These are phyloP conservation scores for Genyomyrus donnyi DNA, from an alignment of 2,113 vertebrate species.

Conservation along the genomic window DNA sequence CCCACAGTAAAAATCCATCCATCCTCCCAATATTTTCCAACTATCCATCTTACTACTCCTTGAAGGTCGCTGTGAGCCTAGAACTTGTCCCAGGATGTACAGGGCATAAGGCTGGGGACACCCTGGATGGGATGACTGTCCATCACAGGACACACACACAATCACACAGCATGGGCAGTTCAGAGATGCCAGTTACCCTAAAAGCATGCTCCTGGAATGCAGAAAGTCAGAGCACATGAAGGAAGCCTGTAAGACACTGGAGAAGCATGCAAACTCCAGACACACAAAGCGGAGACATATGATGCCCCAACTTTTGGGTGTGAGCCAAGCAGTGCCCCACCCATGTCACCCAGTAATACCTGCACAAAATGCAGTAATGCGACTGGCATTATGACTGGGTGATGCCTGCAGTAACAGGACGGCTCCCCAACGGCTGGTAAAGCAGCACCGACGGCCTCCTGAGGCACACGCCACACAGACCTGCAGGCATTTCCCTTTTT, in stretches of 20 bases:
- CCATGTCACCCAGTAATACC: not conserved
- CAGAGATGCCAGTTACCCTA: not conserved
- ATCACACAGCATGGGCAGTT: not conserved
- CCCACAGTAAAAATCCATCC: not conserved
- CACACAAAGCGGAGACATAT: not conserved
- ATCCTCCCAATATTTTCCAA: not conserved
- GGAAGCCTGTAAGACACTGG: not conserved
- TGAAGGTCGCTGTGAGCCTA: not conserved
- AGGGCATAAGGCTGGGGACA: not conserved
- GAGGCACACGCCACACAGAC: not conserved
- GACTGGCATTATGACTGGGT: not conserved
- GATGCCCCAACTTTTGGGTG: not conserved
- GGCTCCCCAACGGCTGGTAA: not conserved
- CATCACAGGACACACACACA: not conserved
- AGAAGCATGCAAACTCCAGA: not conserved
- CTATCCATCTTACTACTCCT: not conserved
- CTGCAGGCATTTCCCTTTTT: not conserved
- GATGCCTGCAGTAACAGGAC: not conserved
- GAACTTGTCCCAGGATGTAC: not conserved
- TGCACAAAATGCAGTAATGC: not conserved
- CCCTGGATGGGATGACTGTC: no score
- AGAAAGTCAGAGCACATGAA: not conserved
- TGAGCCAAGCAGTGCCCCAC: not conserved
- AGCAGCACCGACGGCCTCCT: not conserved
- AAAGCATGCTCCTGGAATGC: not conserved